These are phyloP conservation scores for Vollenhovia emeryi DNA, from an alignment of 1,140 invertebrate genomes.

Conservation along the genomic window DNA sequence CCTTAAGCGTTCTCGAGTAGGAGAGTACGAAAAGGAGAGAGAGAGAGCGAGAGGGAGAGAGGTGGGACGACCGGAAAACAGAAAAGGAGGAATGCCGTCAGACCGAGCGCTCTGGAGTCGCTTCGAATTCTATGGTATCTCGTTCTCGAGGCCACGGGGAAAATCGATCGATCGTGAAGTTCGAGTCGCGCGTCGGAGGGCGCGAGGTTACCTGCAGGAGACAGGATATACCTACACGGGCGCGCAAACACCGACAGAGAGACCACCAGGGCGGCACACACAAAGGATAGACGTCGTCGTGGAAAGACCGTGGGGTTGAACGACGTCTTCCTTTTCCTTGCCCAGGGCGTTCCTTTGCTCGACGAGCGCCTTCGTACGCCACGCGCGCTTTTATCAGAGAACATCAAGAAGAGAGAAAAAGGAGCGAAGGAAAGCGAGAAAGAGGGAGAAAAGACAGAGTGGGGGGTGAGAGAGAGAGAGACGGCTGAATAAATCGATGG, in stretches of 20 bases:
- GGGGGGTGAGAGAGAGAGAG: neutral
- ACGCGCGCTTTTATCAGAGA: slow-evolving; percentile 44
- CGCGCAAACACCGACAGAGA: slow-evolving; percentile 41
- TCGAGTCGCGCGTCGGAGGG: slow-evolving; percentile 34
- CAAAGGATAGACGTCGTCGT: slow-evolving; percentile 45
- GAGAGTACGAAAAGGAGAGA: neutral
- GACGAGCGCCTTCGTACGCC: slow-evolving; percentile 43
- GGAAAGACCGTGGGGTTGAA: slow-evolving; percentile 6
- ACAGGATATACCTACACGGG: slow-evolving; percentile 47
- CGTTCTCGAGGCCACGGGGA: slow-evolving; percentile 31
- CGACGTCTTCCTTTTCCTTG: slow-evolving; percentile 57
- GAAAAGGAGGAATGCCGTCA: slow-evolving; percentile 26
- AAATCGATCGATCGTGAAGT: slow-evolving; percentile 65
- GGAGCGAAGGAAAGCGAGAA: neutral
- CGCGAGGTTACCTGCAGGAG: slow-evolving; percentile 52
- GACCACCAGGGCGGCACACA: slow-evolving; percentile 20
- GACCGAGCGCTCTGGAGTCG: slow-evolving; percentile 53
- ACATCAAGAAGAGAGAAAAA: neutral
- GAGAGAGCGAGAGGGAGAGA: neutral
- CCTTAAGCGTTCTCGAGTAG: slow-evolving; percentile 65
- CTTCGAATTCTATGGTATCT: slow-evolving; percentile 67
- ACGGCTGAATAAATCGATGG: slow-evolving; percentile 34
- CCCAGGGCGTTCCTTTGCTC: slow-evolving; percentile 49
- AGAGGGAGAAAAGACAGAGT: neutral
- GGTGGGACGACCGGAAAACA: neutral